Evolutionary conservation across 2,888 invertebrate species (phyloP).

Genomic region (Plebejus anna): DNA sequence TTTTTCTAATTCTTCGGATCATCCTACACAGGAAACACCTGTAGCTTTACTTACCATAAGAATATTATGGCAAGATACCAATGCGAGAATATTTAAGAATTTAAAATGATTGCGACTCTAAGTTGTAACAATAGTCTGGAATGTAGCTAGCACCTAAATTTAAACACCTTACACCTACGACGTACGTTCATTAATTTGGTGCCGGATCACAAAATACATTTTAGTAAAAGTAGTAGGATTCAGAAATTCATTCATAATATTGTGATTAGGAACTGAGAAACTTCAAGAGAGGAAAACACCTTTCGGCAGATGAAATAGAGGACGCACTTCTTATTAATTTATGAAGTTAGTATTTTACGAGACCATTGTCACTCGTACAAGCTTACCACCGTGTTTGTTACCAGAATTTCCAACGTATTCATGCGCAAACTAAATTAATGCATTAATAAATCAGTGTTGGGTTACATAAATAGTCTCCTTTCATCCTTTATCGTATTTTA

Average conservation of each 20-base stretch:
- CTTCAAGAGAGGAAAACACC: no score
- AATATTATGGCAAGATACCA: neutral
- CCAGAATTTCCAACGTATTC: constrained; percentile 18
- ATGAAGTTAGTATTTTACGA: neutral
- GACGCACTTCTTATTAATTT: neutral
- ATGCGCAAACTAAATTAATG: constrained; percentile 14
- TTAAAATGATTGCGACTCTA: neutral
- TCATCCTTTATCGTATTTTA: constrained; percentile 36
- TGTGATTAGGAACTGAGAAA: no score
- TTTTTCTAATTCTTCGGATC: neutral
- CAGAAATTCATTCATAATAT: neutral
- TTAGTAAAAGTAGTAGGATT: neutral
- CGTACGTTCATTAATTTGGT: neutral
- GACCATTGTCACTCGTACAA: neutral
- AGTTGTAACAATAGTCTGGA: neutral
- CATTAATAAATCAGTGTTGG: constrained; percentile 17
- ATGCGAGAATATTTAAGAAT: neutral
- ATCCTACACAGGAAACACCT: constrained; percentile 5
- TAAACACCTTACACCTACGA: neutral
- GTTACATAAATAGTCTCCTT: constrained; percentile 34
- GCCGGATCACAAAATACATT: neutral
- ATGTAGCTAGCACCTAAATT: neutral
- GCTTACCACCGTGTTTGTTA: neutral
- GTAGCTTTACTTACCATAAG: neutral
- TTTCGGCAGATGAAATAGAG: neutral